A percentile compares a stretch with the other conserved stretches of the same genome.
Conservation (phyloP, 2,113 vertebrate genomes). For the Pteronura brasiliensis region DNA sequence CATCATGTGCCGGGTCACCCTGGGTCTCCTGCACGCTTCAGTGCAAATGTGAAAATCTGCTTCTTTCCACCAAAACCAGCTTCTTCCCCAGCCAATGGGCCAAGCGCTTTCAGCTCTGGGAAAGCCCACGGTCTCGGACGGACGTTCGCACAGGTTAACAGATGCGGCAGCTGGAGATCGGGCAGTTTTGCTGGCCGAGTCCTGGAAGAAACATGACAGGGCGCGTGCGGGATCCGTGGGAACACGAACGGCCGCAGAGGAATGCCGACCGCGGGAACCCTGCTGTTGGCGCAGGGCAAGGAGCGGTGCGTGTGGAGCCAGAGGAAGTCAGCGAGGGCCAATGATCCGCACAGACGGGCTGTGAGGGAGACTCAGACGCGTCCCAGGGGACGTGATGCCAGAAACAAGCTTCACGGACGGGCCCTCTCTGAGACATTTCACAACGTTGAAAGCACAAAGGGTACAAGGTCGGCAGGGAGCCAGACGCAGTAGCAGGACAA, state of each 20-base stretch:
- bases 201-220: not conserved
- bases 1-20: not conserved
- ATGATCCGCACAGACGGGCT: not conserved
- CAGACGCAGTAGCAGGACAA: accelerated
- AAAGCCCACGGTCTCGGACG: not conserved
- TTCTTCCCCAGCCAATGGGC: not conserved
- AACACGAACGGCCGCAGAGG: not conserved
- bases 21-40: not conserved
- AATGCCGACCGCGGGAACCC: not conserved
- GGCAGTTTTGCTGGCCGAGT: not conserved
- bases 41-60: not conserved
- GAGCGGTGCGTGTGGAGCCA: not conserved
- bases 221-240: not conserved
- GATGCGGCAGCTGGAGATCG: not conserved
- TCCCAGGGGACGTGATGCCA: not conserved
- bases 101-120: not conserved
- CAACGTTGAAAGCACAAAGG: accelerated
- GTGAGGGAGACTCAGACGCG: accelerated
- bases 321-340: accelerated
- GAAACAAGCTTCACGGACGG: accelerated
- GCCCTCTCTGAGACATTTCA: not conserved
- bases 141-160: accelerated
- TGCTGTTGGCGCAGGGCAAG: not conserved
- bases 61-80: not conserved
- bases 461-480: accelerated